These are phyloP conservation scores for Drosophila affinis DNA, from an alignment of 2,888 invertebrate genomes.

Conservation along the genomic window DNA sequence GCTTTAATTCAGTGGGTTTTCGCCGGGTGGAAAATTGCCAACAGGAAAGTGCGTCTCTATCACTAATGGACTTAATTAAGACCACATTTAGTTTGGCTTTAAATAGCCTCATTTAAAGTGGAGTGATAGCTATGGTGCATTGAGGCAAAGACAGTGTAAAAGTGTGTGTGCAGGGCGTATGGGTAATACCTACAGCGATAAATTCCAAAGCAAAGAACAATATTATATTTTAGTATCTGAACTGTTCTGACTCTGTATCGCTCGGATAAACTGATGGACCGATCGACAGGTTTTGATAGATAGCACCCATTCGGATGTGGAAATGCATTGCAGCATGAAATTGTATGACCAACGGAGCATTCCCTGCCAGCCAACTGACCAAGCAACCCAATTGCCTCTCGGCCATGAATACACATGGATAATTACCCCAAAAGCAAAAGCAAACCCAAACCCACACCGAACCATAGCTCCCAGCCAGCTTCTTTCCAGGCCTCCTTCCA, in stretches of 20 bases:
- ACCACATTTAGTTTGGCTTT: slow-evolving; percentile 29
- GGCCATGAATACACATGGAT: slow-evolving; percentile 77
- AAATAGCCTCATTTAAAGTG: slow-evolving; percentile 33
- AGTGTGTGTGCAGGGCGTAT: not conserved
- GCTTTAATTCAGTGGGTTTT: slow-evolving; percentile 66
- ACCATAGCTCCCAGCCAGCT: slow-evolving; percentile 18
- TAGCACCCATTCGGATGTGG: slow-evolving; percentile 60
- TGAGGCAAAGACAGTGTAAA: not conserved
- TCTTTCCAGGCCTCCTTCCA: slow-evolving; percentile 3
- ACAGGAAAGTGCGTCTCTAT: slow-evolving; percentile 35
- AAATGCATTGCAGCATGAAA: slow-evolving; percentile 73
- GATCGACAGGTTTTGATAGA: slow-evolving; percentile 42
- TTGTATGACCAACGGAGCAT: slow-evolving; percentile 45
- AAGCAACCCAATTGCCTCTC: slow-evolving; percentile 79
- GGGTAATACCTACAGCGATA: slow-evolving; percentile 6
- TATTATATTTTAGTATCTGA: no score
- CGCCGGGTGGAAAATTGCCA: slow-evolving; percentile 60
- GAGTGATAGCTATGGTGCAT: slow-evolving; percentile 25
- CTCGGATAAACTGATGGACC: slow-evolving; percentile 3
- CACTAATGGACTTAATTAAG: slow-evolving; percentile 47
- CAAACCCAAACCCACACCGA: slow-evolving; percentile 51
- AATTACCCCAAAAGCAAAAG: slow-evolving; percentile 44
- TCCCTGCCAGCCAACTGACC: slow-evolving; percentile 66
- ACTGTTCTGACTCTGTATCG: not conserved
- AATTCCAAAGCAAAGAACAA: not conserved